These are phyloP conservation scores for Atta cephalotes DNA, from an alignment of 1,140 invertebrate genomes.

Conservation along the genomic window DNA sequence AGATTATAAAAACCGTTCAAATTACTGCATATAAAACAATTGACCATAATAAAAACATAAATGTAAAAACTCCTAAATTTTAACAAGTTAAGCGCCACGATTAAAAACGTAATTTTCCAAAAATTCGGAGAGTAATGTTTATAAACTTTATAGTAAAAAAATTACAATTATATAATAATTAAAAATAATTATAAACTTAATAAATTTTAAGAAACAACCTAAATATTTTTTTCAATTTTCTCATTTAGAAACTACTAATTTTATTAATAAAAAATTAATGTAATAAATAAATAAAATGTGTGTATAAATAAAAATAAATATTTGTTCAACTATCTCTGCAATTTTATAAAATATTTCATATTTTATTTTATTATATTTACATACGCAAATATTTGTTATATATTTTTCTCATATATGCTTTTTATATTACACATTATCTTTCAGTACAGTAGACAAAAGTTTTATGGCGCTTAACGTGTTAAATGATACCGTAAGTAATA, in stretches of 20 bases:
- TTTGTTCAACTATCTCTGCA: not conserved
- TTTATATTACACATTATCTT: conserved; percentile 32
- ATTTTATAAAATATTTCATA: conserved; percentile 32
- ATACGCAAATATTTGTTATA: not conserved
- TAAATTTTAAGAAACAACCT: not conserved
- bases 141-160: not conserved
- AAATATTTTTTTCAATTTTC: conserved; percentile 5
- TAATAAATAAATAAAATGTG: not conserved
- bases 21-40: not conserved
- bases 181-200: conserved; percentile 12
- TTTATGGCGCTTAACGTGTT: conserved; percentile 56
- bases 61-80: conserved; percentile 9
- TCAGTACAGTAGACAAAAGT: conserved; percentile 14
- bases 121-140: not conserved
- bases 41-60: conserved; percentile 8
- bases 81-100: conserved; percentile 62
- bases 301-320: not conserved
- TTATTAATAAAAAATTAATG: not conserved
- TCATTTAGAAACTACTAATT: not conserved
- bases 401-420: not conserved
- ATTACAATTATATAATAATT: not conserved
- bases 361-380: not conserved
- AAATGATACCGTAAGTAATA: conserved; percentile 38
- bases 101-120: conserved; percentile 1
- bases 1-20: not conserved